These are phyloP conservation scores for Hedya salicella DNA, from an alignment of 2,888 invertebrate species.

Conservation along the genomic window DNA sequence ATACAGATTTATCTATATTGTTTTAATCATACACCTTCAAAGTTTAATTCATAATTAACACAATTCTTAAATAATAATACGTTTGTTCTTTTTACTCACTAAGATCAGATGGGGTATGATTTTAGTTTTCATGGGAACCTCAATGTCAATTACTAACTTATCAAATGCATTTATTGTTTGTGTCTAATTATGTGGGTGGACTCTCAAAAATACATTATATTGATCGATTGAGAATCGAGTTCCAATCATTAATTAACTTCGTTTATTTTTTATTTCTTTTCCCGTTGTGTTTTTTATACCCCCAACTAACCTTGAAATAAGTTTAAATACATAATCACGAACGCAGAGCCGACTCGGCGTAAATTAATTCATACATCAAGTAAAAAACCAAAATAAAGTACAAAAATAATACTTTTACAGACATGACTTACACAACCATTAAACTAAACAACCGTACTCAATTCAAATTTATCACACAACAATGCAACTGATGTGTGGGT, in stretches of 20 bases:
- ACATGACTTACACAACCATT: slow-evolving; percentile 29
- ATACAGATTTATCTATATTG: background rate
- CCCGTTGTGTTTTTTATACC: background rate
- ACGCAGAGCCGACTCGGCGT: slow-evolving; percentile 5
- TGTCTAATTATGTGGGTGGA: too few relatives aligned
- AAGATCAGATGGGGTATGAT: background rate
- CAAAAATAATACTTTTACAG: slow-evolving; percentile 29
- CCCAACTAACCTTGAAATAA: background rate
- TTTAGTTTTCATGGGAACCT: background rate
- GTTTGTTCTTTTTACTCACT: background rate
- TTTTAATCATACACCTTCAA: background rate
- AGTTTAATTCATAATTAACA: background rate
- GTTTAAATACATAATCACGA: slow-evolving; percentile 17
- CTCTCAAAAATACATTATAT: too few relatives aligned
- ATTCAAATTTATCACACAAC: background rate
- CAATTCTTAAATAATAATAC: background rate
- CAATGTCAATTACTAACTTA: too few relatives aligned
- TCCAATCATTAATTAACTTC: too few relatives aligned
- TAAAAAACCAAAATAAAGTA: slow-evolving; percentile 5
- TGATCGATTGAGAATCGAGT: too few relatives aligned
- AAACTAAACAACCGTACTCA: slow-evolving; percentile 2
- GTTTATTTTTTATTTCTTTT: too few relatives aligned
- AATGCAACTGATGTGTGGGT: background rate
- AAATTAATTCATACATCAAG: slow-evolving; percentile 1
- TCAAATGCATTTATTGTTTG: too few relatives aligned